These are phyloP conservation scores for Lemur catta DNA, from an alignment of 2,797 vertebrate genomes.

Conservation along the genomic window DNA sequence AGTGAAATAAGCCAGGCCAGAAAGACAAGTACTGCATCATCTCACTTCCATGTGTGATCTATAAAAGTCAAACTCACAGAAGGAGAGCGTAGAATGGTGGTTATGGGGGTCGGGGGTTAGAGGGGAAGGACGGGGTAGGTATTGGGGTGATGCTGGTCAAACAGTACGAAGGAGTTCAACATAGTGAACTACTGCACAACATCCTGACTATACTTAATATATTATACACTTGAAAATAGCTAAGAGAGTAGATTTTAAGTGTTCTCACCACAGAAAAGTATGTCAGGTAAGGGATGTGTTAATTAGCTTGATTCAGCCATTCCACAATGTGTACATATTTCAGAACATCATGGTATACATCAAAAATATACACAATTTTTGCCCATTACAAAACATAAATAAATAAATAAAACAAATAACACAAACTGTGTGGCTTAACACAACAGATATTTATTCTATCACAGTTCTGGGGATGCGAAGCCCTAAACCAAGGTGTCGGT, in stretches of 20 bases:
- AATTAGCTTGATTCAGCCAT: neutral
- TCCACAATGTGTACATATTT: neutral
- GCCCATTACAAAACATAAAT: neutral
- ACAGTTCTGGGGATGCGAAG: neutral
- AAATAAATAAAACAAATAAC: neutral
- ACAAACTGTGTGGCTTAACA: neutral
- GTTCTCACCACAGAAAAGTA: neutral
- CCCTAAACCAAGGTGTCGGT: neutral
- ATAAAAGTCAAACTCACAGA: neutral
- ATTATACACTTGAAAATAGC: neutral
- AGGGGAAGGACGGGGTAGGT: too few species aligned
- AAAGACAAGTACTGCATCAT: neutral
- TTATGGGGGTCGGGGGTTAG: rapidly evolving
- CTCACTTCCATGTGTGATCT: neutral
- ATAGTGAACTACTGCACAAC: neutral
- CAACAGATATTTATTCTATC: neutral
- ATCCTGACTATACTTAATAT: neutral
- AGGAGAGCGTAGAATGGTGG: neutral
- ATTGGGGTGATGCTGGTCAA: neutral
- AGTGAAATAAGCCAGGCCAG: neutral
- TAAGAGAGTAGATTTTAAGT: neutral
- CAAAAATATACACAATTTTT: neutral
- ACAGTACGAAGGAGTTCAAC: neutral
- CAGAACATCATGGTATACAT: neutral
- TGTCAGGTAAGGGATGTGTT: neutral